Evolutionary conservation across 1,140 invertebrate genomes (phyloP).

Genomic region (Dinoponera quadriceps): DNA sequence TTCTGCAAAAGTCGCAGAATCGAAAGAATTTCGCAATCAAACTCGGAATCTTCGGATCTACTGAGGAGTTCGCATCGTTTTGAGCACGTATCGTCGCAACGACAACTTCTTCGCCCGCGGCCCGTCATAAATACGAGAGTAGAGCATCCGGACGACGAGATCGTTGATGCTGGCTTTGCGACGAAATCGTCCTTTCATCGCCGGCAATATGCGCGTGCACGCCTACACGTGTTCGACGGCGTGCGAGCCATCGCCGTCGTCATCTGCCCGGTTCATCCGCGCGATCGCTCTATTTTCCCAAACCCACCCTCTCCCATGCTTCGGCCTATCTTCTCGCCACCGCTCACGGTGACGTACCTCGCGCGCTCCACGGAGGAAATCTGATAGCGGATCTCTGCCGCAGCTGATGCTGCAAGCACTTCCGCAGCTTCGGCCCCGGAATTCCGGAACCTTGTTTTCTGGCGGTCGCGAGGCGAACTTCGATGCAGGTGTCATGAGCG

Average conservation of each 20-base stretch:
- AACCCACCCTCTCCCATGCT: not conserved
- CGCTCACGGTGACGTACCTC: not conserved
- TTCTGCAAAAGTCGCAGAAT: not conserved
- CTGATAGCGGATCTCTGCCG: constrained; percentile 54
- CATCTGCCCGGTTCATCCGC: not conserved
- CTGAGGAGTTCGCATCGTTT: not conserved
- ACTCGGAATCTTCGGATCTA: not conserved
- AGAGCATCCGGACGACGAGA: constrained; percentile 1
- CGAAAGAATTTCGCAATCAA: not conserved
- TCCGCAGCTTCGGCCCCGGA: constrained; percentile 54
- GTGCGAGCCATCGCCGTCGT: not conserved
- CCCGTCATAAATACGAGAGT: not conserved
- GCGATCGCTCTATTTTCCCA: constrained; percentile 18
- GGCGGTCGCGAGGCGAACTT: constrained; percentile 37
- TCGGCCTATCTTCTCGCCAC: not conserved
- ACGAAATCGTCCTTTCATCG: not conserved
- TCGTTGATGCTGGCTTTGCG: not conserved
- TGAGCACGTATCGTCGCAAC: not conserved
- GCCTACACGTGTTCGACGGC: not conserved
- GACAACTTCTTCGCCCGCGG: not conserved
- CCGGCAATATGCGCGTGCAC: constrained; percentile 17
- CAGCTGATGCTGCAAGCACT: constrained; percentile 65
- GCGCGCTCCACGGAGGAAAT: constrained; percentile 54
- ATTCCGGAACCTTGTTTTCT: constrained; percentile 64
- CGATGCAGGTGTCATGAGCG: not conserved